Base-by-base conservation (phyloP, 1,140 invertebrate genomes). In the Cherax destructor region DNA sequence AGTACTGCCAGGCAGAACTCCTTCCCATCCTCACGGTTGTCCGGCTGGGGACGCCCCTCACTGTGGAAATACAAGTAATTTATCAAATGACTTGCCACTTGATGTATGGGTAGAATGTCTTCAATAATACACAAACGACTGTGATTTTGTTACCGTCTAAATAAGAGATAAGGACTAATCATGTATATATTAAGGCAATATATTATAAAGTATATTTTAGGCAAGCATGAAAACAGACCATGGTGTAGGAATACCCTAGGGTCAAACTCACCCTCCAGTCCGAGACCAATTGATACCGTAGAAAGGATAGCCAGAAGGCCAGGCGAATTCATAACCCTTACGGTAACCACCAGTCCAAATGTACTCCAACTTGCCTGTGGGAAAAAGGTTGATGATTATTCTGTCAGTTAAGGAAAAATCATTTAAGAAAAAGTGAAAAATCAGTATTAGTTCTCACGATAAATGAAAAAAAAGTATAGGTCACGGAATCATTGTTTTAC, bases 21-120 rank as follows among this genome's bases (percentile, higher is more conserved):
- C 30, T 41, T 41, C 30, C 30, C 30, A 41, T 41, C 30, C 30
- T 41, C 79, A 56, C 86, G 89, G 74, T 93, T 88, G 61, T 93
- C 88, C 16, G 88, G 88, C 81, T 91, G 88, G 47, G 88, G 88
- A 11, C 16, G 7, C 3, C 50, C 59, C 7, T 2, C 18, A 4
- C 83, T 84, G 76, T 65, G 18, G 88, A 56, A 0, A 49, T 18
- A 49, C 11, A 30, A 1, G 5, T 5, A 5, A 49, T 13, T 10
- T 21, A n/a, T 49, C 18, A 41, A 84, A 24, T 59, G 6, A 7
- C 56, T 59, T 59, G 56, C 56, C 9, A 59, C 3, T 16, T 59
- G 9, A 59, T 11, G 16, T 59, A 59, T 59, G 9, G 9, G 56
- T 59, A 59, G 56, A 11, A 16, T 2, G 16, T 59, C 56, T 59